phyloP scores from a whole-genome alignment of 2,888 invertebrate species.

The Nomada hirtipes region DNA sequence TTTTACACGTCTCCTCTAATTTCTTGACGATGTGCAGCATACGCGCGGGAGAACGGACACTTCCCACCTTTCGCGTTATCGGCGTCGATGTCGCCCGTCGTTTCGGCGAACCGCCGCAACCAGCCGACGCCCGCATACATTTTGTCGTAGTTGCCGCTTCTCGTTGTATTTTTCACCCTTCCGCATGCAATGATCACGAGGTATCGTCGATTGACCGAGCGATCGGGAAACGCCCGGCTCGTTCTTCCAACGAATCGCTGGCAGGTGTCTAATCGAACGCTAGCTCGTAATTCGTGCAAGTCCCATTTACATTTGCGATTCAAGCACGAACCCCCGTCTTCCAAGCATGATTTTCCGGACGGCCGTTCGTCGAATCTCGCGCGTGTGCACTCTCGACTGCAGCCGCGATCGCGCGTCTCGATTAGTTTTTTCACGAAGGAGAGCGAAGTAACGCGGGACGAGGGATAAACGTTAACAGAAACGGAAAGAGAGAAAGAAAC shows the following conservation, averaged over 20 bases:
- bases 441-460: too few species aligned
- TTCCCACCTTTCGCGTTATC: not conserved
- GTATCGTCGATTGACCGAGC: not conserved
- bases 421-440: not conserved
- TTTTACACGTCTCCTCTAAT: not conserved
- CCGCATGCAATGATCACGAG: slow-evolving; percentile 4
- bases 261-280: too few species aligned
- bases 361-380: slow-evolving; percentile 25
- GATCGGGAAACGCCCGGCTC: not conserved
- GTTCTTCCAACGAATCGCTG: too few species aligned
- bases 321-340: slow-evolving; percentile 32
- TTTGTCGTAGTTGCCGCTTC: slow-evolving; percentile 21
- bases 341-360: slow-evolving; percentile 27
- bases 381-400: slow-evolving; percentile 51
- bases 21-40: not conserved
- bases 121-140: not conserved
- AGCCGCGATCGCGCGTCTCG: slow-evolving; percentile 36
- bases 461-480: not conserved
- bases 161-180: slow-evolving; percentile 1
- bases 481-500: not conserved
- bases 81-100: not conserved
- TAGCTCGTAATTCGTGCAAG: slow-evolving; percentile 3
- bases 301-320: slow-evolving; percentile 6
- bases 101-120: not conserved
- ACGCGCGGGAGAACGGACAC: not conserved